A percentile compares a stretch with the other conserved stretches of the same genome.
Evolutionary conservation across 1,140 invertebrate genomes (phyloP).

Genomic region (Drosophila funebris): DNA sequence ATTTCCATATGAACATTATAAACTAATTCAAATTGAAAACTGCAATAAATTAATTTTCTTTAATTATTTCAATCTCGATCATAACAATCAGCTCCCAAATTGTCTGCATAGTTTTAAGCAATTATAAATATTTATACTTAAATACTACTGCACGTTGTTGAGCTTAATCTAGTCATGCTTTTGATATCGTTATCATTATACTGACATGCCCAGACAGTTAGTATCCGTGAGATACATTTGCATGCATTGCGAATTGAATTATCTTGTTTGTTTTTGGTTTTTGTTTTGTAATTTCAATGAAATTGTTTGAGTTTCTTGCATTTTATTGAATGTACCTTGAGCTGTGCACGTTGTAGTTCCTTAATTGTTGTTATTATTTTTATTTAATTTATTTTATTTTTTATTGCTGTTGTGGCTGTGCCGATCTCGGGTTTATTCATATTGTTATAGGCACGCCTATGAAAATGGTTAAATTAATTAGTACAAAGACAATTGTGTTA

Average conservation of each 20-base stretch:
- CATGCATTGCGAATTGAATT: background rate
- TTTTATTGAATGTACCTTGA: background rate
- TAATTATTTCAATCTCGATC: no score
- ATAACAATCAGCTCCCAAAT: no score
- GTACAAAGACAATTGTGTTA: background rate
- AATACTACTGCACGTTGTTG: background rate
- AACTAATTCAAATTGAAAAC: no score
- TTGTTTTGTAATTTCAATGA: background rate
- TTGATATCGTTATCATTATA: background rate
- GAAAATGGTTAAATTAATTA: background rate
- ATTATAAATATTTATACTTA: background rate
- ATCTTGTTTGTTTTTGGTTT: background rate
- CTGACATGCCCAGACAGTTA: background rate
- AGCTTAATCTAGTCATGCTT: background rate
- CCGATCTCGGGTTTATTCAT: no score
- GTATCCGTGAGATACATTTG: slow-evolving; percentile 7
- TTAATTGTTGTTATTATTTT: background rate
- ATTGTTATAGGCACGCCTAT: background rate
- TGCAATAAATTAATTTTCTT: no score
- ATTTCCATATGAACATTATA: no score
- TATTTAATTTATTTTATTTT: background rate
- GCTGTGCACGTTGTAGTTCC: background rate
- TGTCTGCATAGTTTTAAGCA: no score
- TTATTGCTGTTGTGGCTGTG: no score
- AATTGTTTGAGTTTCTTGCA: background rate